Conservation (phyloP, 2,797 vertebrate genomes). For the Passerculus sandwichensis region DNA sequence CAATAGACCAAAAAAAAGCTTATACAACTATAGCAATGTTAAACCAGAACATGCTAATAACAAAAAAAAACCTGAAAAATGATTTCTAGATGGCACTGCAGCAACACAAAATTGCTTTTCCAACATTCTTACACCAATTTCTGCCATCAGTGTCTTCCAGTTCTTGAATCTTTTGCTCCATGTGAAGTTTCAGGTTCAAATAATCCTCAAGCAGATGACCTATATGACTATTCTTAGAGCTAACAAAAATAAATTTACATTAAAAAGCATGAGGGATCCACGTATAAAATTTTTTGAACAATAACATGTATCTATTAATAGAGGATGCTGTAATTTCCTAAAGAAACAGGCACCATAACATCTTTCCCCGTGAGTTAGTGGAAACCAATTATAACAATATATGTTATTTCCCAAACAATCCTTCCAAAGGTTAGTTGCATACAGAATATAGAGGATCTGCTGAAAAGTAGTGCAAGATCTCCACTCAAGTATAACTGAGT, state of each 20-base stretch:
- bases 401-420: background rate
- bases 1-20: background rate
- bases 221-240: constrained; percentile 69
- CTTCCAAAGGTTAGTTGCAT: background rate
- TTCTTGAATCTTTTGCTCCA: constrained; percentile 76
- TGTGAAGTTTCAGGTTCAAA: constrained; percentile 72
- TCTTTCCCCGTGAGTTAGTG: background rate
- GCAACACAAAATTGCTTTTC: background rate
- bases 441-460: background rate
- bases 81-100: background rate
- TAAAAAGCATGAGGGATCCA: background rate
- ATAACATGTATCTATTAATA: background rate
- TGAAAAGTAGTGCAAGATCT: background rate
- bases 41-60: background rate
- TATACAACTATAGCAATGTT: background rate
- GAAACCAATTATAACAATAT: background rate
- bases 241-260: constrained; percentile 37
- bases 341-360: background rate
- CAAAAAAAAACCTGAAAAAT: background rate
- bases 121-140: constrained; percentile 77
- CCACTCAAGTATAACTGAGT: background rate
- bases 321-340: background rate
- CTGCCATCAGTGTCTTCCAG: constrained; percentile 78
- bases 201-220: constrained; percentile 75
- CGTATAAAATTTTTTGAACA: background rate